These are phyloP conservation scores for Lamellibrachia columna DNA, from an alignment of 2,888 invertebrate genomes.

Conservation along the genomic window DNA sequence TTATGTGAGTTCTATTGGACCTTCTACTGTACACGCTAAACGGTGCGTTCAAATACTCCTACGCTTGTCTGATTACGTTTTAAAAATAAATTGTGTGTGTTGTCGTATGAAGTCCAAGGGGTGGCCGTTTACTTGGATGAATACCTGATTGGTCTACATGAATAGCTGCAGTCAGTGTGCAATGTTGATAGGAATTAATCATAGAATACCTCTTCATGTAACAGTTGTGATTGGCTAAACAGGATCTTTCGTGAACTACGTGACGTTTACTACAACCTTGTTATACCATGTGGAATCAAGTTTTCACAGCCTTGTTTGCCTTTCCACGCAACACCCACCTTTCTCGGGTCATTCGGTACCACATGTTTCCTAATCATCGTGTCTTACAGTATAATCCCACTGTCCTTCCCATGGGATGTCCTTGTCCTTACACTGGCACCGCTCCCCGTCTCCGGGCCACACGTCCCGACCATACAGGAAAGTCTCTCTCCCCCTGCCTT, in stretches of 20 bases:
- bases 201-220: neutral
- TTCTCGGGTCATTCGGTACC: too few relatives aligned
- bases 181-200: neutral
- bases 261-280: neutral
- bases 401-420: too few relatives aligned
- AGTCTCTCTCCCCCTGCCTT: too few relatives aligned
- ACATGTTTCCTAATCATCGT: too few relatives aligned
- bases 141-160: neutral
- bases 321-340: too few relatives aligned
- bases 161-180: neutral
- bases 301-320: too few relatives aligned
- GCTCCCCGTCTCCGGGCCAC: too few relatives aligned
- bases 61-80: neutral
- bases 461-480: too few relatives aligned
- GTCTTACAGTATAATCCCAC: too few relatives aligned
- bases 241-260: neutral
- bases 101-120: neutral
- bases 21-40: neutral
- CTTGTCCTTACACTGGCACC: too few relatives aligned
- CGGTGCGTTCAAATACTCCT: neutral
- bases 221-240: neutral
- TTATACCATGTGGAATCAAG: neutral
- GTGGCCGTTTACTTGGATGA: neutral
- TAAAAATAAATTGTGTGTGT: neutral
- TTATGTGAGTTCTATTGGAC: neutral